Evolutionary conservation across 2,113 vertebrate genomes (phyloP), one percentile per base, ranked within the genome.

Genomic region (Tyto alba): DNA sequence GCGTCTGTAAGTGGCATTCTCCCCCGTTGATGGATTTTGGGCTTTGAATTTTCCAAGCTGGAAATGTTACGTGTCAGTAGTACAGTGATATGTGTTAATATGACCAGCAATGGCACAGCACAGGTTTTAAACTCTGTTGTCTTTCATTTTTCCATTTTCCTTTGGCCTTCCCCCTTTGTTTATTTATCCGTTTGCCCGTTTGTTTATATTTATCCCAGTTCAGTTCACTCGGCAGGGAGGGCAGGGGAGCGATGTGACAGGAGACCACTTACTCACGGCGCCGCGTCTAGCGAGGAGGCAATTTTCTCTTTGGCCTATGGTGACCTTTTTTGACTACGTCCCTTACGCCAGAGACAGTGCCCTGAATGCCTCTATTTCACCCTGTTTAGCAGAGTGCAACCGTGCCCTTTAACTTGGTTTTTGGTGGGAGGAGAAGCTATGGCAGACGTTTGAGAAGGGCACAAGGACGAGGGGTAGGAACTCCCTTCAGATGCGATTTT

Each of bases 261-360:
- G 98, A 98, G 97, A 98, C 96, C 94, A 94, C 98, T 99, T 98
- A 98, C 98, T 98, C 98, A 98, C n/a, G 34, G 98, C 97, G 95
- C 96, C 96, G 90, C 63, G 84, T 96, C 97, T 97, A 98, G 98
- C 94, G 96, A 97, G 94, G 97, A 97, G 97, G 93, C 96, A 98
- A 95, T 97, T 98, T 98, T 98, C 98, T 98, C 96, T 95, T 96
- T 96, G 98, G 98, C 98, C 98, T 98, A 45, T 86, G 92, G 95
- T 98, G 98, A 99, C 98, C 99, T 71, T 98, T 98, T 98, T 98
- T 99, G 98, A 99, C 98, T 98, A 97, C 69, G 96, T 99, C 96
- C 97, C 98, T 98, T 95, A 97, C 27, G 71, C 95, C 97, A 97
- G 63, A 96, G 97, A 86, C 97, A 93, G 94, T 88, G 97, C 97